Base-by-base conservation (phyloP, 2,113 vertebrate genomes). In the Thinocorus orbignyianus region DNA sequence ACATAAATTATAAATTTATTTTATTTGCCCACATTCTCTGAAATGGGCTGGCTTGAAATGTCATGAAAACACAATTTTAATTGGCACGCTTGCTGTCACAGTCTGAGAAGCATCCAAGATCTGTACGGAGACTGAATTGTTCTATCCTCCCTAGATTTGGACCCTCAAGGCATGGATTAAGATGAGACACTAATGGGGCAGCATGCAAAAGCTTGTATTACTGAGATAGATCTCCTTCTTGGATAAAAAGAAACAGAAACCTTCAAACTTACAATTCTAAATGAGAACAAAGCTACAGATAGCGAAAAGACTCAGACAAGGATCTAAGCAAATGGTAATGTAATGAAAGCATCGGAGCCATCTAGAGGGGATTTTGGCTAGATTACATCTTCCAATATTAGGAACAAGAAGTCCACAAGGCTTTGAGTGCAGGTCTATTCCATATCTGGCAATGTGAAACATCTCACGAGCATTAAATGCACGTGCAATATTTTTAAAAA, bases 161-260 rank as follows among this genome's bases (percentile, higher is more conserved):
- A 68, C 88, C 93, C 92, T 88, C 55, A 30, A 83, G 96, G 92
- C 92, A 95, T 92, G 96, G 93, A 93, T 95, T 89, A 91, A 93
- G 88, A 96, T 84, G 92, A 96, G 93, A 95, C 72, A 69, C 13
- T 93, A 92, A 93, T 91, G 77, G 81, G 61, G 86, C 48, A 94
- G 93, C 96, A 95, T 91, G 96, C 90, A 96, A 96, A 95, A 96
- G 90, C 96, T 92, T 96, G 96, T 74, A 79, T 91, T 93, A 86
- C 51, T 88, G 69, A 86, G 70, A 87, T 17, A 91, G 88, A 95
- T 96, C 92, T 94, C 65, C 88, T 94, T 49, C 28, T 1, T 61
- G 86, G 83, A 94, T 95, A 86, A 95, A 93, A 90, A 84, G 76
- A 52, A 84, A 81, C 3, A 85, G 57, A 48, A 95, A 85, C 81